Conservation (phyloP, 2,888 invertebrate genomes). For the Luperina testacea region DNA sequence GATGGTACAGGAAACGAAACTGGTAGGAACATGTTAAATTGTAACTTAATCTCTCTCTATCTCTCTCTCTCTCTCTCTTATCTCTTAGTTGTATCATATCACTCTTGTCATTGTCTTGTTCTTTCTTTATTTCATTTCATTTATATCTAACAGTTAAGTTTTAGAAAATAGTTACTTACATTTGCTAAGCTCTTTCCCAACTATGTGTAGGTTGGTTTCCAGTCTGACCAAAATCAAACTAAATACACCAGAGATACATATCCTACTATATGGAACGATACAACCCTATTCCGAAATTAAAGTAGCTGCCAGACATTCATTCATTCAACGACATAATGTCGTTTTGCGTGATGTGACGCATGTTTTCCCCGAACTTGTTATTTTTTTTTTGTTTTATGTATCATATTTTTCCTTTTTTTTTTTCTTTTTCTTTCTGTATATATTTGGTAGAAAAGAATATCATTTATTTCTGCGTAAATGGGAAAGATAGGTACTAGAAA, state of each 20-base stretch:
- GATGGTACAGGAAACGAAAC: not conserved
- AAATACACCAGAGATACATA: not conserved
- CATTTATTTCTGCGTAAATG: not conserved
- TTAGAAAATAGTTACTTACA: not conserved
- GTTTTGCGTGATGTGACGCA: no score
- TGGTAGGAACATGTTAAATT: not conserved
- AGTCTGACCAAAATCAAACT: not conserved
- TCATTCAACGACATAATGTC: no score
- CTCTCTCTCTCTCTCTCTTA: no score
- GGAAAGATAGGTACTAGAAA: not conserved
- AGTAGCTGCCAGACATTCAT: not conserved
- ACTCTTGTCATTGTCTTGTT: no score
- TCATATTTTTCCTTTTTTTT: no score
- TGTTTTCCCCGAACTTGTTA: no score
- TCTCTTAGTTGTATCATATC: no score
- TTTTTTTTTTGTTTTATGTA: no score
- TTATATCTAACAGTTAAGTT: not conserved
- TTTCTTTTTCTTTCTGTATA: not conserved
- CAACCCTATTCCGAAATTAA: not conserved
- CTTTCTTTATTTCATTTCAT: no score
- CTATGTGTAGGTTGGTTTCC: not conserved
- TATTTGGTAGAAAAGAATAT: not conserved
- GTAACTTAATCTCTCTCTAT: not conserved
- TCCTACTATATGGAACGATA: not conserved
- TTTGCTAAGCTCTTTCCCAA: not conserved